Base-by-base conservation (phyloP, 2,888 invertebrate genomes). In the Drosophila subsilvestris region DNA sequence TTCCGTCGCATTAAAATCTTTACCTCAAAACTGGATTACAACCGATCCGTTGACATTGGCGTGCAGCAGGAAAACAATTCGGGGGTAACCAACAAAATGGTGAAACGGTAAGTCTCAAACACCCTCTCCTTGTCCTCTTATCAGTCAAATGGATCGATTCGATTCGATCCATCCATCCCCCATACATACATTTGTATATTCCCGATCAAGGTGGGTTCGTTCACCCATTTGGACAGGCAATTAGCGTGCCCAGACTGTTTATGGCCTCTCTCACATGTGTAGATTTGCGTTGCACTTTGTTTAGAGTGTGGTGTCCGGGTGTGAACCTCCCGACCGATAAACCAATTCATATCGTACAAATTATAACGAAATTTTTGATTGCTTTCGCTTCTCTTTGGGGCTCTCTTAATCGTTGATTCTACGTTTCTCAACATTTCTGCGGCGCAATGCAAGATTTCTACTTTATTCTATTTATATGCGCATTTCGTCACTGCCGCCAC, bases 61-160 rank as follows among this genome's bases (percentile, higher is more conserved):
- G 90, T 92, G 89, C 90, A 91, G 80, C 92, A 92, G 91, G 92
- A 92, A 90, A 92, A 92, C 79, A 91, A 91, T 80, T 91, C 91
- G 88, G 90, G 91, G 89, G 90, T 91, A 90, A 92, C 91, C 89
- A 91, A 91, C 90, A 92, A 92, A 89, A 92, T 92, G 92, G 92
- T 92, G 83, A 92, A 92, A 90, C 91, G 92, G 92, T 92, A 85
- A 90, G 92, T 90, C 9, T 18, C 18, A 20, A 20, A 51, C 2
- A 32, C 14, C 18, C 7, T 37, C 18, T 37, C 18, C 12, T 14
- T 37, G 5, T 37, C 32, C 29, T 20, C 32, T 37, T 29, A 29
- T 45, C 45, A 17, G 27, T 27, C 18, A 43, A 10, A 45, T 29
- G 43, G 48, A 25, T 43, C 12, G 20, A 56, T 49, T 44, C 12